Base-by-base conservation (phyloP, 1,140 invertebrate genomes). In the Dreissena polymorpha region DNA sequence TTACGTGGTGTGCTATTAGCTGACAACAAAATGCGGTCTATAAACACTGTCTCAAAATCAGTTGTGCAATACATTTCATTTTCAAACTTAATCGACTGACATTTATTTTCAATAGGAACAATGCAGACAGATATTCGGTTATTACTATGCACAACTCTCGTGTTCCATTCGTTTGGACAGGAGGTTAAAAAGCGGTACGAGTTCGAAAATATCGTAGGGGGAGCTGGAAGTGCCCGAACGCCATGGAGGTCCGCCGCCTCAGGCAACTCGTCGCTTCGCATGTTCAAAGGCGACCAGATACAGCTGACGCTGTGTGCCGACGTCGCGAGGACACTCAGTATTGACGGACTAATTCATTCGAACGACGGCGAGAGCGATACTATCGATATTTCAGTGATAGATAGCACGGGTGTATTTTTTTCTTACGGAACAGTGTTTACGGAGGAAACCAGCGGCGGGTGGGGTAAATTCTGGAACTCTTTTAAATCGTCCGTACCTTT, bases 201-300 rank as follows among this genome's bases (percentile, higher is more conserved):
- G 53, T 72, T 80, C 49, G 77, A 80, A 80, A 72, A 70, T 25
- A 21, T 63, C 10, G 67, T 72, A 21, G 67, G 67, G 0, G 77
- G 77, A 53, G 0, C 51, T 12, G 68, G 77, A 12, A 16, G 23
- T 8, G 12, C 51, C 14, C 51, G 68, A 50, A 71, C n/a, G 14
- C 77, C 77, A 39, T 80, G 77, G 68, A n/a, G 77, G 21, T 80
- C 77, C n/a, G 27, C 21, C 0, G 77, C 77, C 10, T 80, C 68
- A 3, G 57, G 39, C 12, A 3, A 12, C 8, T 21, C 77, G 21
- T 16, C 77, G 0, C 68, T 80, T 14, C 77, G 71, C 49, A n/a
- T 80, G 51, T 80, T 69, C 65, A 50, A 80, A 16, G 77, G 77
- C 13, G 77, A 80, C 27, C 27, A 10, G 7, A 50, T 80, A 29